Conservation (phyloP, 2,113 vertebrate species). For the Serilophus lunatus region DNA sequence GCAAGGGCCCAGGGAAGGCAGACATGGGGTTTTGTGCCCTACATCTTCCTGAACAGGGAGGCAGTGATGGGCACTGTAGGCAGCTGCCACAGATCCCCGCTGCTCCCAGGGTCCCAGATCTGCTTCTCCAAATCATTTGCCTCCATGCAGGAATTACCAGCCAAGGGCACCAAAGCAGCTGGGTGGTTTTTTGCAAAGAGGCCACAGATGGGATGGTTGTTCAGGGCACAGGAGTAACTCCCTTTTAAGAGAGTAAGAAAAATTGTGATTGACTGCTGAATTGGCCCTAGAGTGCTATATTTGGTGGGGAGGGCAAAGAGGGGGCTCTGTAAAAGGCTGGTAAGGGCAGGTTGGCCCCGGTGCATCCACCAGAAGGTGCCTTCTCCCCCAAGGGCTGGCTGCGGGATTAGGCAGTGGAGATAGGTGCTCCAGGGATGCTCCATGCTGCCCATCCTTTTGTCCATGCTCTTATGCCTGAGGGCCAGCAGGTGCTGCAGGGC, state of each 20-base stretch:
- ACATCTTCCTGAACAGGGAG: neutral
- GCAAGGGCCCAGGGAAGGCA: neutral
- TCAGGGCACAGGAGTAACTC: neutral
- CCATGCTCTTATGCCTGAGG: neutral
- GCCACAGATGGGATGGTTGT: neutral
- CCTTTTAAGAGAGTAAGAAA: neutral
- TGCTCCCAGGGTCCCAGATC: rapidly evolving
- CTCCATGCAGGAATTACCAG: neutral
- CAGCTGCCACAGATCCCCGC: neutral
- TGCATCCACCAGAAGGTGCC: neutral
- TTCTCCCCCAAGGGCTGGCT: neutral
- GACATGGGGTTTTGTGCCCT: neutral
- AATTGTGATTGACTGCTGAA: neutral
- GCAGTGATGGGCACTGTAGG: neutral
- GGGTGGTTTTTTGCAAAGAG: neutral
- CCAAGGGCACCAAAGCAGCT: neutral
- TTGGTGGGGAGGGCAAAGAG: neutral
- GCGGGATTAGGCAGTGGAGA: neutral
- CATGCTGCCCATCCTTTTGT: neutral
- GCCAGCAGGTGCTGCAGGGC: neutral
- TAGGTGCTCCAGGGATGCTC: neutral
- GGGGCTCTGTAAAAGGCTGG: neutral
- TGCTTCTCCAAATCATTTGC: neutral
- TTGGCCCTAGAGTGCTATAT: rapidly evolving
- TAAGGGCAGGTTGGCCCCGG: neutral